Percentiles rank a stretch among this genome's conserved stretches.
These are phyloP conservation scores for Masticophis lateralis DNA, from an alignment of 2,797 vertebrate species.

Conservation along the genomic window DNA sequence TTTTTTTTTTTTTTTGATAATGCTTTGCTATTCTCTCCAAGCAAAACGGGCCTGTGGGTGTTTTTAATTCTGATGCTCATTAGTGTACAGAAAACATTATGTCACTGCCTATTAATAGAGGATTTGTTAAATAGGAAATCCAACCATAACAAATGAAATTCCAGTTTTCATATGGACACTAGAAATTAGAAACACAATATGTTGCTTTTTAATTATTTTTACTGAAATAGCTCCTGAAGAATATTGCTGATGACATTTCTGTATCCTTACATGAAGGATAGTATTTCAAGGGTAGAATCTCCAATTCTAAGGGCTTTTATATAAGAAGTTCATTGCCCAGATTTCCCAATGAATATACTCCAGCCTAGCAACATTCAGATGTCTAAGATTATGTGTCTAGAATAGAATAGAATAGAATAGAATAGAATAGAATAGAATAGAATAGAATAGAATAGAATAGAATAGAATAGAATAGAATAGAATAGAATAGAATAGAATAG, in stretches of 20 bases:
- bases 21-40: not conserved
- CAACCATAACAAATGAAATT: conserved; percentile 6
- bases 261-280: not conserved
- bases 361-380: not conserved
- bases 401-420: too few relatives aligned
- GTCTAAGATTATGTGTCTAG: not conserved
- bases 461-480: too few relatives aligned
- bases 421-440: too few relatives aligned
- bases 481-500: too few relatives aligned
- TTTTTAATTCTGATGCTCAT: not conserved
- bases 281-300: not conserved
- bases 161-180: not conserved
- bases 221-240: not conserved
- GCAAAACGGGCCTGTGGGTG: not conserved
- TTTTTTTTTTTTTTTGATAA: not conserved
- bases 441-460: too few relatives aligned
- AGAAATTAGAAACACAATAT: not conserved
- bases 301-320: not conserved
- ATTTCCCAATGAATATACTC: not conserved
- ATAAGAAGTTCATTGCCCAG: not conserved
- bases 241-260: not conserved
- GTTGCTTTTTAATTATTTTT: not conserved
- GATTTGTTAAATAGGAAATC: not conserved
- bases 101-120: not conserved
- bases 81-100: not conserved